phyloP scores from a whole-genome alignment of 2,113 vertebrate species.

The Vulpes vulpes region DNA sequence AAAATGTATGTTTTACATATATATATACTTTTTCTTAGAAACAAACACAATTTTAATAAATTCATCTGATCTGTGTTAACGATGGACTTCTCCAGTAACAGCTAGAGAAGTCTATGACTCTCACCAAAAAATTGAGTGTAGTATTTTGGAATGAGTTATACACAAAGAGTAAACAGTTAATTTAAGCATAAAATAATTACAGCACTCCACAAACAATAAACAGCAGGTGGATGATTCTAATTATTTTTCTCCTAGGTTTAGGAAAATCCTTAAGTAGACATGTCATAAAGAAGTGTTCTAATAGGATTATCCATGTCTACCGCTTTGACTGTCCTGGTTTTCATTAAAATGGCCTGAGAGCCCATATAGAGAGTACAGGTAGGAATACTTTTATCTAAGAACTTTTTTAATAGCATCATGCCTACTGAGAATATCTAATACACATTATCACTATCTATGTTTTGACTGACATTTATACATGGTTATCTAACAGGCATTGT shows the following conservation, averaged over 20 bases:
- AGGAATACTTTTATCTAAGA: not conserved
- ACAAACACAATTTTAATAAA: not conserved
- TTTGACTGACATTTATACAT: not conserved
- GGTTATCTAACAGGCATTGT: not conserved
- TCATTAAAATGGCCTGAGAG: slow-evolving; percentile 1
- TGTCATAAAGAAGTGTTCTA: not conserved
- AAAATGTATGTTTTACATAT: not conserved
- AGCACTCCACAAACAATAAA: not conserved
- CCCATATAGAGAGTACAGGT: not conserved
- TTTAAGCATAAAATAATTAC: slow-evolving; percentile 14
- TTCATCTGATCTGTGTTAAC: not conserved
- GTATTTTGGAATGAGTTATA: not conserved
- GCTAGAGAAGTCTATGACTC: not conserved
- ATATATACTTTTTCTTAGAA: not conserved
- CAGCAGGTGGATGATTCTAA: not conserved
- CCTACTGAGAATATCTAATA: not conserved
- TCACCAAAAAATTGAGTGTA: not conserved
- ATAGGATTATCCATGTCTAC: not conserved
- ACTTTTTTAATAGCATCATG: not conserved
- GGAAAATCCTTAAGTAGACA: not conserved
- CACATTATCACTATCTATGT: not conserved
- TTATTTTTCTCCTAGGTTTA: not conserved
- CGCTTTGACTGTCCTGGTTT: not conserved
- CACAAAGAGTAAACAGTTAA: not conserved
- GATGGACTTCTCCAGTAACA: not conserved